These are phyloP conservation scores for Turnix velox DNA, from an alignment of 2,113 vertebrate genomes.

Conservation along the genomic window DNA sequence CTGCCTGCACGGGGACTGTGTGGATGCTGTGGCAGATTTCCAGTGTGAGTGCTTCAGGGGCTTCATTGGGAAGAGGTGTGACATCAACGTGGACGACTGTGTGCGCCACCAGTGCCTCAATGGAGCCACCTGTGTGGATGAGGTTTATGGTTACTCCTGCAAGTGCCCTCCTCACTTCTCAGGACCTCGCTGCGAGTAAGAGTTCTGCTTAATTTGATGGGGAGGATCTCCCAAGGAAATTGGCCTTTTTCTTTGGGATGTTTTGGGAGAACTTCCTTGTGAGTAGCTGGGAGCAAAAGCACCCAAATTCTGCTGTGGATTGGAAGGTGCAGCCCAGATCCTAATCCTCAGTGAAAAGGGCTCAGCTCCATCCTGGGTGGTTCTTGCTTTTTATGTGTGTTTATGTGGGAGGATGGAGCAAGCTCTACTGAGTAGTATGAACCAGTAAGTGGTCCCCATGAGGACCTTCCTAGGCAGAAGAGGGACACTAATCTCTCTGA, in stretches of 20 bases:
- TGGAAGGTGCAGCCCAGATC: neutral
- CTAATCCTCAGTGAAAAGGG: neutral
- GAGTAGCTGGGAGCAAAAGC: neutral
- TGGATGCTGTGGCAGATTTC: slow-evolving; percentile 77
- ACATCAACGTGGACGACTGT: slow-evolving; percentile 83
- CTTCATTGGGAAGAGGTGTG: slow-evolving; percentile 81
- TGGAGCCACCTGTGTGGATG: slow-evolving; percentile 74
- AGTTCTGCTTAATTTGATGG: neutral
- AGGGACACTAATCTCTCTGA: neutral
- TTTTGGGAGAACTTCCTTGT: neutral
- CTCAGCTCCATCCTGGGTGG: neutral
- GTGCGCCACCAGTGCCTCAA: slow-evolving; percentile 79
- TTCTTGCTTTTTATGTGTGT: neutral
- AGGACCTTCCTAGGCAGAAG: neutral
- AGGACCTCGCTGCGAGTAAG: slow-evolving; percentile 86
- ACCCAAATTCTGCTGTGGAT: neutral
- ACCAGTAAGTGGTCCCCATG: neutral
- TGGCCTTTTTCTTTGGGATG: neutral
- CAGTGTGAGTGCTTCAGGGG: slow-evolving; percentile 83
- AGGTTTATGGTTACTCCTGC: slow-evolving; percentile 74
- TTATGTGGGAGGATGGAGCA: neutral
- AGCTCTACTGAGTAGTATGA: neutral
- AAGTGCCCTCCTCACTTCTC: slow-evolving; percentile 72
- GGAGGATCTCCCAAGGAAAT: neutral
- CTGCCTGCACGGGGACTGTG: slow-evolving; percentile 81